These are phyloP conservation scores for Pseudobourletiella spinata DNA, from an alignment of 1,140 invertebrate genomes.

Conservation along the genomic window DNA sequence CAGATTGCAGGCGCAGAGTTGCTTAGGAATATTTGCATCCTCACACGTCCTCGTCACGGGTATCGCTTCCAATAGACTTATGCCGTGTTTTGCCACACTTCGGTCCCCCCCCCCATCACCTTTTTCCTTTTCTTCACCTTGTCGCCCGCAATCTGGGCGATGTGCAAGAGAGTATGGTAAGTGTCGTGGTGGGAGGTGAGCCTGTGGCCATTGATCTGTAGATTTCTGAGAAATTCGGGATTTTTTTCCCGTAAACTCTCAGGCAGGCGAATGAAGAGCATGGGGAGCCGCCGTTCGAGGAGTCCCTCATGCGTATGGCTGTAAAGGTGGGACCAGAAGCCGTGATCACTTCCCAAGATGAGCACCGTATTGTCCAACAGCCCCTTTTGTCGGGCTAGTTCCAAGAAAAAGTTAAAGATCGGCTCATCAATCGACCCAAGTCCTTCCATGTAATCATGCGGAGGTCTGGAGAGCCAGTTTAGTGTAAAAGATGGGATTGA, in stretches of 20 bases:
- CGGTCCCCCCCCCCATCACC: not conserved
- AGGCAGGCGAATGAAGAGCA: constrained; percentile 18
- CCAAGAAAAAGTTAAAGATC: constrained; percentile 14
- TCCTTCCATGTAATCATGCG: constrained; percentile 6
- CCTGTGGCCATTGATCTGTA: constrained; percentile 13
- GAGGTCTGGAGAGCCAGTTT: constrained; percentile 13
- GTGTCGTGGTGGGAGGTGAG: constrained; percentile 19
- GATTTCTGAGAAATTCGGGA: constrained; percentile 11
- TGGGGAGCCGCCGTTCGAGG: constrained; percentile 15
- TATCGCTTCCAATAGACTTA: constrained; percentile 11
- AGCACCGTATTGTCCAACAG: constrained; percentile 16
- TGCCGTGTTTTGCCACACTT: not conserved
- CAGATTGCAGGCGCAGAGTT: constrained; percentile 18
- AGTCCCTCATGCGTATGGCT: constrained; percentile 18
- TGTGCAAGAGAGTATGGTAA: constrained; percentile 18
- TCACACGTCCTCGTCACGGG: constrained; percentile 9
- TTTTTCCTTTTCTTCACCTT: not conserved
- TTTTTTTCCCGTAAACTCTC: constrained; percentile 1
- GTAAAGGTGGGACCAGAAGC: constrained; percentile 8
- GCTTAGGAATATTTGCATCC: constrained; percentile 16
- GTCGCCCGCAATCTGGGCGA: not conserved
- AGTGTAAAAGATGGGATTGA: constrained; percentile 14
- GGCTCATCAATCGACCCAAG: constrained; percentile 2
- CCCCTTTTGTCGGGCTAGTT: not conserved
- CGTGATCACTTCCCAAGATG: constrained; percentile 25